Conservation (phyloP, 2,797 vertebrate genomes). For the Manis pentadactyla region DNA sequence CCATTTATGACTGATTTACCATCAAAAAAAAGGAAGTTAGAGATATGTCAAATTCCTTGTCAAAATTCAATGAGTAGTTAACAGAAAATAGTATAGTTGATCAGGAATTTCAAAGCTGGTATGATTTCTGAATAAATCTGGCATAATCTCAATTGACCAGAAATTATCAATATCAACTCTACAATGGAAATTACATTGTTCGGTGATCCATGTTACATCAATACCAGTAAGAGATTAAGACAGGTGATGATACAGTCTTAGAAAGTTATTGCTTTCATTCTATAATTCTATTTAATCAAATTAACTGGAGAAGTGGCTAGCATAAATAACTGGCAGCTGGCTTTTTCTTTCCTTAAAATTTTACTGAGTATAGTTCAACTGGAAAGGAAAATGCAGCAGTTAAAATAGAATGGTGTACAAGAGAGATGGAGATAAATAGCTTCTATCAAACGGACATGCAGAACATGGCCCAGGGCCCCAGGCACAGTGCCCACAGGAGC, state of each 20-base stretch:
- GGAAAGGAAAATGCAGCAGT: conserved; percentile 16
- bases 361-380: not conserved
- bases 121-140: conserved; percentile 44
- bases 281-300: conserved; percentile 30
- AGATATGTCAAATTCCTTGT: conserved; percentile 31
- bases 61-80: not conserved
- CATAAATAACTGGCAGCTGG: not conserved
- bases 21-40: conserved; percentile 23
- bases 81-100: not conserved
- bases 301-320: not conserved
- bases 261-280: not conserved
- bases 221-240: not conserved
- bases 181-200: conserved; percentile 17
- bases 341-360: conserved; percentile 10
- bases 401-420: not conserved
- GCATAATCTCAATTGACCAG: not conserved
- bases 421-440: not conserved
- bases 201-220: not conserved
- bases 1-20: not conserved
- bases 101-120: not conserved
- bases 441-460: not conserved
- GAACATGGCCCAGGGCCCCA: not conserved
- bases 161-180: conserved; percentile 6
- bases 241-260: not conserved
- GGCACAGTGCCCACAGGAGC: not conserved